Evolutionary conservation across 1,140 invertebrate genomes (phyloP).

Genomic region (Drosophila busckii): DNA sequence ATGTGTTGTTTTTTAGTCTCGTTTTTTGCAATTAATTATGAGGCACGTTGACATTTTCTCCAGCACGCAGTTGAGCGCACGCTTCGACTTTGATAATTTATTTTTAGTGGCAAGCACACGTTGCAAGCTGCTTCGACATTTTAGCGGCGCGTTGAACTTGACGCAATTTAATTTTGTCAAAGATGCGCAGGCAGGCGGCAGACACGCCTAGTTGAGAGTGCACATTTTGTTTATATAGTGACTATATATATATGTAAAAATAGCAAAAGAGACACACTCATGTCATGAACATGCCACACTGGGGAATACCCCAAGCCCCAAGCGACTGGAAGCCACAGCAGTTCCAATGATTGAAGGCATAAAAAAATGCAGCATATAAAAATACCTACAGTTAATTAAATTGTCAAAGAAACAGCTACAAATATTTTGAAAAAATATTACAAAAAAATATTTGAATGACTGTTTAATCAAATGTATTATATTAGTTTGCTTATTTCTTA

Average conservation of each 20-base stretch:
- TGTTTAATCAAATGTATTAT: no score
- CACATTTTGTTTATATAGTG: slow-evolving; percentile 44
- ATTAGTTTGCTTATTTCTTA: slow-evolving; percentile 11
- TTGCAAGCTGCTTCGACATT: slow-evolving; percentile 61
- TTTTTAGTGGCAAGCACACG: slow-evolving; percentile 52
- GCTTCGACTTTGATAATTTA: slow-evolving; percentile 51
- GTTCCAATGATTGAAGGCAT: no score
- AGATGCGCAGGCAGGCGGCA: slow-evolving; percentile 32
- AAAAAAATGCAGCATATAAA: no score
- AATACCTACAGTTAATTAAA: no score
- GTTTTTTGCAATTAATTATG: slow-evolving; percentile 70
- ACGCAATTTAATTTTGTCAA: slow-evolving; percentile 74
- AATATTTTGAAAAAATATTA: no score
- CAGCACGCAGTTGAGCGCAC: slow-evolving; percentile 3
- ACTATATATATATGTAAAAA: slow-evolving; percentile 51
- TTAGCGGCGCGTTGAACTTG: slow-evolving; percentile 75
- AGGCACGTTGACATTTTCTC: slow-evolving; percentile 64
- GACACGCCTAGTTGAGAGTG: slow-evolving; percentile 65
- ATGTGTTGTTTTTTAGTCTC: slow-evolving; percentile 21
- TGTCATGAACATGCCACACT: slow-evolving; percentile 26
- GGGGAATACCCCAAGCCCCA: slow-evolving; percentile 53
- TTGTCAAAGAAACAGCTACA: no score
- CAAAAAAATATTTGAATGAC: no score
- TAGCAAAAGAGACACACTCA: slow-evolving; percentile 28
- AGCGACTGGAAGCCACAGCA: no score